Evolutionary conservation across 2,888 invertebrate species (phyloP), one percentile per base, ranked within the genome.

Genomic region (Ferdinandea cuprea): DNA sequence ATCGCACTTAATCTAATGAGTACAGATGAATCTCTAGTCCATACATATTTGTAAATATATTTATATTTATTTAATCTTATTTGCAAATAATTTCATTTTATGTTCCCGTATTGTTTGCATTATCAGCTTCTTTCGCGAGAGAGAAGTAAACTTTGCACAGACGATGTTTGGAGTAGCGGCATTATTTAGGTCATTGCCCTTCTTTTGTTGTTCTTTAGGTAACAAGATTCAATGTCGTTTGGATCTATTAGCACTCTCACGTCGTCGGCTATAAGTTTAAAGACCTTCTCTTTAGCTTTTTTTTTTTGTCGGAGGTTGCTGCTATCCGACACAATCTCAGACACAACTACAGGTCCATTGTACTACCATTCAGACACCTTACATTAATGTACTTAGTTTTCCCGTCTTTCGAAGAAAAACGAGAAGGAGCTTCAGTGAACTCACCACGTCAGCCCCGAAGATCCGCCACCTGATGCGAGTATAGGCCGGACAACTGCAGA

Each of bases 11-110:
- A 54, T 44, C 66, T 42, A 11, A 66, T 42, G 19, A 54, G 21
- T 19, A 66, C 52, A 9, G 52, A 44, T 44, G 66, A 66, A 21
- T 66, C 32, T 44, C 54, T 54, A 9, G 50, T 42, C 44, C 52
- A 66, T 7, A 42, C 52, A 54, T 21, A 54, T 19, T 65, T 25
- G 13, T 40, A 65, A 13, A 37, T 42, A 11, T 65, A 37, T 2
- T 37, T 32, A 11, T 32, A 28, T 40, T 25, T 40, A 8, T 3
- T 32, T 9, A 11, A 9, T 32, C 8, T 32, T 32, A 11, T 37
- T 1, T 15, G 40, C 3, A 15, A 1, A 1, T 15, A 40, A 15
- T 40, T 40, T 40, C 15, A 40, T 40, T n/a, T n/a, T n/a, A 15
- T 19, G 9, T 21, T 46, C 3, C 9, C 44, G 11, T 19, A 46